Conservation (phyloP, 2,888 invertebrate genomes). For the Seira musarum region DNA sequence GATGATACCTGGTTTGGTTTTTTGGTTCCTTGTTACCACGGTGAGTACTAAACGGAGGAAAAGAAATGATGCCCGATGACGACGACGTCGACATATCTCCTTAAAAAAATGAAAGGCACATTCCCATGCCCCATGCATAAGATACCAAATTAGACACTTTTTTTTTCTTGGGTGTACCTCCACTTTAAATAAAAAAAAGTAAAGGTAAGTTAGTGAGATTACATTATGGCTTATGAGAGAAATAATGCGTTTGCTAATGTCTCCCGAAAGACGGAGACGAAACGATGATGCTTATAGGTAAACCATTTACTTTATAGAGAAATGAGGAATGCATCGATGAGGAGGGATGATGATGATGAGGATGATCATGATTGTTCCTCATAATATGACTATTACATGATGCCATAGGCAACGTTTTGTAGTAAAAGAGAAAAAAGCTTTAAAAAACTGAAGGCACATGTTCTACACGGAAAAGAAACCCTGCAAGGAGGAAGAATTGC, state of each 20-base stretch:
- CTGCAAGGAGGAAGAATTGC: constrained; percentile 43
- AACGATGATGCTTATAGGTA: constrained; percentile 22
- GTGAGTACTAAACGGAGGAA: constrained; percentile 43
- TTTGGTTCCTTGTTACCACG: constrained; percentile 22
- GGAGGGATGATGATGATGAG: constrained; percentile 8
- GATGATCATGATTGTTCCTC: constrained; percentile 14
- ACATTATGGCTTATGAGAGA: not conserved
- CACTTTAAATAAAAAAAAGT: not conserved
- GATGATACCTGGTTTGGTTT: constrained; percentile 27
- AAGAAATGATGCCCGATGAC: constrained; percentile 16
- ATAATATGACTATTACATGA: constrained; percentile 45
- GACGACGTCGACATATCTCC: constrained; percentile 4
- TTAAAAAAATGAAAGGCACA: constrained; percentile 36
- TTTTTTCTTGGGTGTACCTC: not conserved
- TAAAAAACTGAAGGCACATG: constrained; percentile 40
- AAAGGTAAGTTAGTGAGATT: not conserved
- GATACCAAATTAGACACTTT: constrained; percentile 50
- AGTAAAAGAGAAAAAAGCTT: constrained; percentile 54
- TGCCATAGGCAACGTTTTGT: constrained; percentile 42
- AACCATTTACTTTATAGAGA: constrained; percentile 36
- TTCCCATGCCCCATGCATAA: constrained; percentile 10
- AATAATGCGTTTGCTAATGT: constrained; percentile 30
- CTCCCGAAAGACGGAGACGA: constrained; percentile 18
- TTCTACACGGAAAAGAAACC: constrained; percentile 46
- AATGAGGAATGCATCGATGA: constrained; percentile 46